Conservation (phyloP, 64 coral and sea anemone genomes). For the Pachyseris speciosa region DNA sequence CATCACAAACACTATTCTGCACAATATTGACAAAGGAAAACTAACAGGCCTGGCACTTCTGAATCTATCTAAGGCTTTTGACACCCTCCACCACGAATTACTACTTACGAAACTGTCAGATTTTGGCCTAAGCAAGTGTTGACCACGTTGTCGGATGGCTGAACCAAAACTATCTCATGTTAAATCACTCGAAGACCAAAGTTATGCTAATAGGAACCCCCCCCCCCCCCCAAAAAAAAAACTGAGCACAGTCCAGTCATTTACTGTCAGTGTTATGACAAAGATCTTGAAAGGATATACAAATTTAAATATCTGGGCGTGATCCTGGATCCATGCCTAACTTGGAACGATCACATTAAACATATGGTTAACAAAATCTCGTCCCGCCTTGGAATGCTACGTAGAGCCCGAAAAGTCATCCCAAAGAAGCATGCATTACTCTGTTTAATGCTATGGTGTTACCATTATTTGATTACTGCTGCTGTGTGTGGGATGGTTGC, state of each 20-base stretch:
- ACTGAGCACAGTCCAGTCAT: background rate
- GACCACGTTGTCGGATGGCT: background rate
- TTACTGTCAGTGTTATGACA: background rate
- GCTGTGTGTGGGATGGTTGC: no score
- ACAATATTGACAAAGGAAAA: no score
- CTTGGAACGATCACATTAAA: slow-evolving; percentile 43
- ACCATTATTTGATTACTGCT: slow-evolving; percentile 40
- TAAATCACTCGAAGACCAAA: background rate
- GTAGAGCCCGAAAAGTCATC: slow-evolving; percentile 51
- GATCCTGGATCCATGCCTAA: slow-evolving; percentile 9
- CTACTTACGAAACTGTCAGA: no score
- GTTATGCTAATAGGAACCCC: background rate
- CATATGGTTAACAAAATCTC: slow-evolving; percentile 32
- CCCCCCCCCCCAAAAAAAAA: no score
- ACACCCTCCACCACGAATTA: no score
- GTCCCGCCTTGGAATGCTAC: slow-evolving; percentile 29
- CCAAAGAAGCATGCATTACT: slow-evolving; percentile 35
- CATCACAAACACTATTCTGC: no score
- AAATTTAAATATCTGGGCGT: slow-evolving; percentile 46
- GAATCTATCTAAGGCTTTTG: no score
- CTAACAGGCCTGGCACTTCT: no score
- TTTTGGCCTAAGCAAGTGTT: no score
- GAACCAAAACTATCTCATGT: background rate
- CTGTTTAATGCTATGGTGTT: slow-evolving; percentile 22
- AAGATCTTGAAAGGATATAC: background rate